Evolutionary conservation across 2,113 vertebrate genomes (phyloP), one percentile per base, ranked within the genome.

Genomic region (Eurypyga helias): DNA sequence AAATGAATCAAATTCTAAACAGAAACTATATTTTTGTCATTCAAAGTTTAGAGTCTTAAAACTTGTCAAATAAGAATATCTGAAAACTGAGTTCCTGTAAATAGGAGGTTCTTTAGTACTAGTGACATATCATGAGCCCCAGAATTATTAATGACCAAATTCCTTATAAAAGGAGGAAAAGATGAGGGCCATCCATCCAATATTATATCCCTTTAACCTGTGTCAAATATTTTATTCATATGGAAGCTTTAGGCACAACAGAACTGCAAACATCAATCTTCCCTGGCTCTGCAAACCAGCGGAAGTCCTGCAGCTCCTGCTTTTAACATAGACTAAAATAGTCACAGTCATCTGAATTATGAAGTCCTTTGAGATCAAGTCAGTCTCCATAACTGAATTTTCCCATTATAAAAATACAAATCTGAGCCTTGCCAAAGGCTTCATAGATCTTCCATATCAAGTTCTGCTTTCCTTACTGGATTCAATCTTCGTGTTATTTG

Each of bases 141-240:
- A 71, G 60, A 88, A 90, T 11, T 70, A 34, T 66, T 84, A 89
- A 73, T 0, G 12, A 41, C 6, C 41, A 65, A 83, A 83, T 83
- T 65, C 33, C 65, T 83, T 33, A 33, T 29, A 65, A 83, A 64
- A 93, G 72, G 36, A 19, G 26, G 45, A 60, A 92, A 80, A 89
- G 6, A 83, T 18, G 41, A 85, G 17, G 5, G 55, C 36, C 23
- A 73, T 78, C 45, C 23, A 93, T 73, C 43, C n/a, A 81, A 17
- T 52, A 75, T n/a, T 67, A 62, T 14, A 69, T 45, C 16, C 29
- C 38, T 77, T 91, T 65, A 80, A 89, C 38, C 33, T 66, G 7
- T 52, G 48, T 28, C 51, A 92, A 89, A 55, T 89, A 77, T 81
- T 95, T 96, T 83, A 96, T 77, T 90, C 60, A 86, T 66, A 62